Conservation (phyloP, 1,140 invertebrate genomes). For the Brachionus asplanchnoidis region DNA sequence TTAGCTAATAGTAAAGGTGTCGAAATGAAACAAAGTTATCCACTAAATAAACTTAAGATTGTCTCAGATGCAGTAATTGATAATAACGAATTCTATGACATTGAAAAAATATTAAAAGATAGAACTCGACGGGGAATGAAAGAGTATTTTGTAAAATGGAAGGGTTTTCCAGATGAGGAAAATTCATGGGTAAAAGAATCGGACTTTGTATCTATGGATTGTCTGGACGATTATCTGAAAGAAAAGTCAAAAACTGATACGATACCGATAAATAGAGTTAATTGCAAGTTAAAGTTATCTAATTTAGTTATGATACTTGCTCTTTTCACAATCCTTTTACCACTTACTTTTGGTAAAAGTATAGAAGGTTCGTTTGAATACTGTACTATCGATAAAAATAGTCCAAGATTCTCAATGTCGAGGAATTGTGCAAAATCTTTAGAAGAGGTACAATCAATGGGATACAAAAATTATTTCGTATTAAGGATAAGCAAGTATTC, state of each 20-base stretch:
- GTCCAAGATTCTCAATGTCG: conserved; percentile 10
- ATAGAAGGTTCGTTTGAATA: conserved; percentile 11
- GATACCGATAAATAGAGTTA: conserved; percentile 20
- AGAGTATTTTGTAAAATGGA: conserved; percentile 40
- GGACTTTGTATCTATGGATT: conserved; percentile 13
- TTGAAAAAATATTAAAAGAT: conserved; percentile 37
- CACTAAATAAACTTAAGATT: conserved; percentile 1
- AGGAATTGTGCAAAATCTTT: conserved; percentile 21
- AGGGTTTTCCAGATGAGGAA: conserved; percentile 34
- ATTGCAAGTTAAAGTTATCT: not conserved
- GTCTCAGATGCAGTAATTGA: not conserved
- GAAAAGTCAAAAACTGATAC: conserved; percentile 10
- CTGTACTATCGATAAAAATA: conserved; percentile 1
- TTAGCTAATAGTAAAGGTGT: not conserved
- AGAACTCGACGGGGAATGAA: not conserved
- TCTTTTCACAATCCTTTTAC: conserved; percentile 11
- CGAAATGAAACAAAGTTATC: conserved; percentile 10
- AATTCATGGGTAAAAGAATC: conserved; percentile 35
- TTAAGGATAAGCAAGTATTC: not conserved
- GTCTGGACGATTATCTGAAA: conserved; percentile 8
- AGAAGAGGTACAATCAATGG: conserved; percentile 2
- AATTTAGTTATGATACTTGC: not conserved
- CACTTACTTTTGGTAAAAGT: not conserved
- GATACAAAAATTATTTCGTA: conserved; percentile 10
- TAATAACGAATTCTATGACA: not conserved